Evolutionary conservation across 2,888 invertebrate species (phyloP).

Genomic region (Apodemia hepburni): DNA sequence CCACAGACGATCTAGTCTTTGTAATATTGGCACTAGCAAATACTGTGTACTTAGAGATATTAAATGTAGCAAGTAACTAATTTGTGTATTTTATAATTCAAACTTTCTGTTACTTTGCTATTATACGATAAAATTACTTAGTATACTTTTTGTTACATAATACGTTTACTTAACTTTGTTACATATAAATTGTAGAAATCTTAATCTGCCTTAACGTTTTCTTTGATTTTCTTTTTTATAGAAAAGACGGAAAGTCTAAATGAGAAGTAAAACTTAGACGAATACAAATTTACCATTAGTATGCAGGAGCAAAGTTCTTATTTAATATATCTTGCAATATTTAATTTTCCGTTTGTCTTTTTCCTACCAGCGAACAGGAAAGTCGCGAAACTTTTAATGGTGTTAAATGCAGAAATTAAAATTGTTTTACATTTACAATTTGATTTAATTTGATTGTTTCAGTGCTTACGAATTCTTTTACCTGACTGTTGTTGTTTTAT

Average conservation of each 20-base stretch:
- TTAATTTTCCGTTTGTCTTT: conserved; percentile 68
- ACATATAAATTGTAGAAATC: not conserved
- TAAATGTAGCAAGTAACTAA: too few species aligned
- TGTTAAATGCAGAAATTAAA: conserved; percentile 41
- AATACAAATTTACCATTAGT: conserved; percentile 76
- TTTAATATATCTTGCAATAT: conserved; percentile 73
- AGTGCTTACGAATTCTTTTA: not conserved
- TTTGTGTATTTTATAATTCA: too few species aligned
- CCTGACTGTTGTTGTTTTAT: not conserved
- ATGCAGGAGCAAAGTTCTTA: conserved; percentile 77
- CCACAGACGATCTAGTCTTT: too few species aligned
- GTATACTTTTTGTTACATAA: too few species aligned
- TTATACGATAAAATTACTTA: too few species aligned
- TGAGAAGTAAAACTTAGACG: conserved; percentile 46
- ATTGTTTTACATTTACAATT: conserved; percentile 28
- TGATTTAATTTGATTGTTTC: conserved; percentile 1
- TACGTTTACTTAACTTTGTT: too few species aligned
- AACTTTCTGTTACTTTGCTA: too few species aligned
- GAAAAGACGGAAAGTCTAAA: not conserved
- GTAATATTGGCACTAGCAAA: too few species aligned
- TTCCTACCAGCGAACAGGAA: conserved; percentile 5
- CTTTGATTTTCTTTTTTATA: not conserved
- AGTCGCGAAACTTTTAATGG: conserved; percentile 46
- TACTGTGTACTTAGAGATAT: too few species aligned
- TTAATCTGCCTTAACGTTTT: not conserved